Base-by-base conservation (phyloP, 2,797 vertebrate genomes). In the Percopsis omiscomaycus region DNA sequence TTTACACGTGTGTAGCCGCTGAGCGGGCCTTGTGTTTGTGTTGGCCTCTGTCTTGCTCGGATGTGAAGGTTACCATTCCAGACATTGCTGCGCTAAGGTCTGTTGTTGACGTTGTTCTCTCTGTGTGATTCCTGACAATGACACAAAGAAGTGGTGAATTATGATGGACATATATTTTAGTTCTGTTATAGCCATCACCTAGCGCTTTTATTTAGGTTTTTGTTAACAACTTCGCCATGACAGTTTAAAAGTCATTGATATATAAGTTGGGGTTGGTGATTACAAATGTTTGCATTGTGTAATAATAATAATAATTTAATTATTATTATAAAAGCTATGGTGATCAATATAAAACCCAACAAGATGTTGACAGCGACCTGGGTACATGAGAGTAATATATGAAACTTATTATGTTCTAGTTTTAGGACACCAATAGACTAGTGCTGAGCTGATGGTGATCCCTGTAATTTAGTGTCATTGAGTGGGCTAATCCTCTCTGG, bases 381-480 rank as follows among this genome's bases (percentile, higher is more conserved):
- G 22, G 46, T 30, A 53, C 1, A 0, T 58, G 62, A 14, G 66
- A 12, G 55, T 2, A 42, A 10, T 61, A 30, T n/a, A 61, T 50
- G 12, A 15, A 49, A 50, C 55, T 72, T 71, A 68, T 75, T 74
- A 50, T 71, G 70, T 78, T 78, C 60, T 54, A 59, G 29, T 81
- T 82, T 86, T 68, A 74, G 72, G 84, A 88, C 86, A 84, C 84
- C 71, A 53, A 75, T 83, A 86, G 85, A 89, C 85, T 89, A 84
- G 82, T 86, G 87, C 84, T 88, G 82, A 91, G 88, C 86, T 89
- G 87, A 88, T 89, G 90, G 88, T 89, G 88, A 92, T 91, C 90
- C 88, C 89, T 86, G 85, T 91, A 90, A 91, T 92, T 92, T 90
- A 89, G 89, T 90, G 88, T 91, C 86, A 92, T 90, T 92, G 89